phyloP scores from a whole-genome alignment of 2,888 invertebrate species.

The Trachelus iudaicus region DNA sequence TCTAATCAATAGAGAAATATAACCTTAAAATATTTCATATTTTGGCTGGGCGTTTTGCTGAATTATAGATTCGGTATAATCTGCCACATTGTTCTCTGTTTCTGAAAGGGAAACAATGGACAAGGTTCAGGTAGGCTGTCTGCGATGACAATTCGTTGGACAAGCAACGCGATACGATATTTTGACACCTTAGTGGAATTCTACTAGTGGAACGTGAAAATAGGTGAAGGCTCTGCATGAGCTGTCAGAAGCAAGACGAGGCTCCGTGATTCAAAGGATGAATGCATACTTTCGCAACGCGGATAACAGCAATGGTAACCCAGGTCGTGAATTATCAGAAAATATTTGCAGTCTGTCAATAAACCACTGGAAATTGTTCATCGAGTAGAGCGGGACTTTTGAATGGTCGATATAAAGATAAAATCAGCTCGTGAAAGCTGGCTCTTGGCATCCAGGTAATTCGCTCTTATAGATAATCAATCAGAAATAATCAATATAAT shows the following conservation, averaged over 20 bases:
- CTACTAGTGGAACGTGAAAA: background rate
- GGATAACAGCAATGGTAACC: background rate
- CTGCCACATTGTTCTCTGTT: background rate
- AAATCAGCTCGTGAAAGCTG: background rate
- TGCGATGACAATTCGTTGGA: background rate
- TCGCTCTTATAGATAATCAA: too few relatives aligned
- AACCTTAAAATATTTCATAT: too few relatives aligned
- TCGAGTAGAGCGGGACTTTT: background rate
- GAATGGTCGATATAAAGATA: background rate
- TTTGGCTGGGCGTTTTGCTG: too few relatives aligned
- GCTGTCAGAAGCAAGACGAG: background rate
- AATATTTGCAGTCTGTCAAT: background rate
- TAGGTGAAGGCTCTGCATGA: background rate
- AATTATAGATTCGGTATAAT: too few relatives aligned
- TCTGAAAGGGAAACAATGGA: background rate
- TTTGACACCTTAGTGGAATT: background rate
- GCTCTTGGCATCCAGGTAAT: background rate
- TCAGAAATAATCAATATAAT: background rate
- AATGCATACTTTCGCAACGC: background rate
- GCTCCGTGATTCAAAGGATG: background rate
- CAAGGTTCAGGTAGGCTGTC: background rate
- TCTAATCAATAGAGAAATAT: too few relatives aligned
- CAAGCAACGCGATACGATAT: background rate
- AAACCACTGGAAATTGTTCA: background rate
- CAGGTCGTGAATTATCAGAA: background rate